Conservation (phyloP, 2,113 vertebrate species). For the Gavialis gangeticus region DNA sequence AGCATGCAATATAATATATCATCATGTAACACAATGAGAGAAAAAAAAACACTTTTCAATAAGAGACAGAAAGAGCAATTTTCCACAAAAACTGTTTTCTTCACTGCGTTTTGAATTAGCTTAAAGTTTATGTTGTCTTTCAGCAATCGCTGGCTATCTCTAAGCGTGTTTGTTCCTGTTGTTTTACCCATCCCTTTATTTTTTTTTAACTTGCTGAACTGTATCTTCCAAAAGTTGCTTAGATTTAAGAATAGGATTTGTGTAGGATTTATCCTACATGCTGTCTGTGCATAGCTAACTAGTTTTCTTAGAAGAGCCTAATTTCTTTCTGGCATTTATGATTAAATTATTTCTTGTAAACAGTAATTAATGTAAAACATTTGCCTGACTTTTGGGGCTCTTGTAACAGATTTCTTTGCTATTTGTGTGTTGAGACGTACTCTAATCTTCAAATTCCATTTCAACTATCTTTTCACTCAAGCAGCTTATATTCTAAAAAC, state of each 20-base stretch:
- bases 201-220: background rate
- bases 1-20: background rate
- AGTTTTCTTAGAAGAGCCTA: background rate
- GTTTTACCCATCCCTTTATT: background rate
- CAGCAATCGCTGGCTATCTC: background rate
- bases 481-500: background rate
- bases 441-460: background rate
- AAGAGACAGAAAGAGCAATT: background rate
- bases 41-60: background rate
- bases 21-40: background rate
- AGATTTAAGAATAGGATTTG: background rate
- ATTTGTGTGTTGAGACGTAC: background rate
- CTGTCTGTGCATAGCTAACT: background rate
- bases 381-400: background rate
- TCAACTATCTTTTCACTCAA: background rate
- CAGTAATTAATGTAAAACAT: background rate
- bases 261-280: background rate
- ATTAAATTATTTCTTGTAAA: background rate
- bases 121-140: background rate
- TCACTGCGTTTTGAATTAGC: background rate
- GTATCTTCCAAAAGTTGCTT: background rate
- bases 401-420: background rate
- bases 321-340: background rate
- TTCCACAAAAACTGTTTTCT: background rate
- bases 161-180: background rate